These are phyloP conservation scores for Noctua janthe DNA, from an alignment of 2,888 invertebrate species.

Conservation along the genomic window DNA sequence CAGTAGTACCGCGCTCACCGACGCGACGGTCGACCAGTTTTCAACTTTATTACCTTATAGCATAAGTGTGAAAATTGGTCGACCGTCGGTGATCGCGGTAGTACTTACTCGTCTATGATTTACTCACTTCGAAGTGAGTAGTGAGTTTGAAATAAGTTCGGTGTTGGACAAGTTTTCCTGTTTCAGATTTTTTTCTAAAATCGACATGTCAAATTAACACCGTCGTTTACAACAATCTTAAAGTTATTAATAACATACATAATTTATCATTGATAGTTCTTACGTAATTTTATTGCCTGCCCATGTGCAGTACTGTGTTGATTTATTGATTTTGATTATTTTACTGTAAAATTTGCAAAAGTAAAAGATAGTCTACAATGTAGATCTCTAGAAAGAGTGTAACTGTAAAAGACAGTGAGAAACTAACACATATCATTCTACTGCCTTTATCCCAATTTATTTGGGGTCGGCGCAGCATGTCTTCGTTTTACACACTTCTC, in stretches of 20 bases:
- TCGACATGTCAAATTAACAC: background rate
- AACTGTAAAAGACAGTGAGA: background rate
- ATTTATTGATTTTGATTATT: slow-evolving; percentile 1
- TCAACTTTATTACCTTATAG: no score
- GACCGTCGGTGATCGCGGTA: no score
- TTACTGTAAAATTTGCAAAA: background rate
- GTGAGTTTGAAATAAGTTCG: background rate
- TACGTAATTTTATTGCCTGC: background rate
- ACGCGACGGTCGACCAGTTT: no score
- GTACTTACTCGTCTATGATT: background rate
- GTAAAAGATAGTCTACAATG: background rate
- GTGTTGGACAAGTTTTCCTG: background rate
- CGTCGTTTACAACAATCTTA: background rate
- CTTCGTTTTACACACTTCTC: background rate
- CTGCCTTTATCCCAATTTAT: background rate
- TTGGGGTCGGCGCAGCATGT: background rate
- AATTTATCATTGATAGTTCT: background rate
- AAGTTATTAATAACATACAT: background rate
- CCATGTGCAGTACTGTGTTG: background rate
- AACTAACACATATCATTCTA: background rate
- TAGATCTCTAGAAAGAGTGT: background rate
- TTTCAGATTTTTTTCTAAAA: background rate
- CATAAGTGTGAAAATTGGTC: no score
- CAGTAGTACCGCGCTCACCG: no score
- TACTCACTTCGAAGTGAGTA: no score